Evolutionary conservation across 2,888 invertebrate species (phyloP).

Genomic region (Drosophila ustulata): DNA sequence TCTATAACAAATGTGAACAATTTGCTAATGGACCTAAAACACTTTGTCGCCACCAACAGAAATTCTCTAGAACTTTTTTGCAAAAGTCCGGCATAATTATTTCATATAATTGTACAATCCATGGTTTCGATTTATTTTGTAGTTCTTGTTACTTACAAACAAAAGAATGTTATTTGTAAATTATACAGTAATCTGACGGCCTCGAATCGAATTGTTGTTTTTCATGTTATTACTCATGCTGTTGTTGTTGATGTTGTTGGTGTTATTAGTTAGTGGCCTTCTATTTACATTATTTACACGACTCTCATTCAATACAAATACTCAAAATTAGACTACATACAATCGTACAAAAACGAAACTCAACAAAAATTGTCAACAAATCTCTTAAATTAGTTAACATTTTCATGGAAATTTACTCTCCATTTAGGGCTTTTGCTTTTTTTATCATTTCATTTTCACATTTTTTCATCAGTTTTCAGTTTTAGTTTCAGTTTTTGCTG

Average conservation of each 20-base stretch:
- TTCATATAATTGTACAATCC: conserved; percentile 27
- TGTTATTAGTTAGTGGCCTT: conserved; percentile 55
- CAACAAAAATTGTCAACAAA: conserved; percentile 78
- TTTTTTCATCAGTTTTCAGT: conserved; percentile 3
- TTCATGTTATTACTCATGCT: conserved; percentile 11
- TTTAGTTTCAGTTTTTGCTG: conserved; percentile 17
- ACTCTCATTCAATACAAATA: conserved; percentile 39
- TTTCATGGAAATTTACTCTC: conserved; percentile 50
- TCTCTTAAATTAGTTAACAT: conserved; percentile 69
- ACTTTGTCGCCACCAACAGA: conserved; percentile 59
- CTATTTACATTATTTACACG: conserved; percentile 76
- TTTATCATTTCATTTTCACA: conserved; percentile 2
- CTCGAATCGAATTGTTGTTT: conserved; percentile 32
- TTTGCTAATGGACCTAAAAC: conserved; percentile 47
- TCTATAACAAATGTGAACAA: conserved; percentile 30
- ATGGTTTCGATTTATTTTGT: conserved; percentile 56
- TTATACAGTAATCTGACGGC: conserved; percentile 67
- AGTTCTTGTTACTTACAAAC: conserved; percentile 61
- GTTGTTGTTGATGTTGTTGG: conserved; percentile 26
- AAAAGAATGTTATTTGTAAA: conserved; percentile 70
- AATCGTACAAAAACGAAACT: conserved; percentile 72
- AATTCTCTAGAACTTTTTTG: conserved; percentile 19
- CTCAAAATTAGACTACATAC: conserved; percentile 71
- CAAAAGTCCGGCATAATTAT: conserved; percentile 27
- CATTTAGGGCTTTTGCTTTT: conserved; percentile 8